Evolutionary conservation across 2,797 vertebrate species (phyloP).

Genomic region (Phoxinus dragarum): DNA sequence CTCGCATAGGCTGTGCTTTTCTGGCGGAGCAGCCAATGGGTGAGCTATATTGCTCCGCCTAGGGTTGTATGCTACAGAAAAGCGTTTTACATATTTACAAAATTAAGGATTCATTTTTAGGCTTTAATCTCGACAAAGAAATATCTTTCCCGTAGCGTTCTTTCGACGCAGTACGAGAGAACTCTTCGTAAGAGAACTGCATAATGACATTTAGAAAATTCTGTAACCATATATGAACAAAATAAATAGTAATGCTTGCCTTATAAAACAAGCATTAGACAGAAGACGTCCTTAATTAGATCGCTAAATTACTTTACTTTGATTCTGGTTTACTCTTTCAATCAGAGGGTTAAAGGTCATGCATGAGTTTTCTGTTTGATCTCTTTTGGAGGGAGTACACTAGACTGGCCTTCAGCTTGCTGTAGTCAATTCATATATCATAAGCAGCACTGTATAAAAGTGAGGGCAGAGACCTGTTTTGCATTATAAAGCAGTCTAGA

Average conservation of each 20-base stretch:
- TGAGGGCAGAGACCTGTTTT: slow-evolving; percentile 5
- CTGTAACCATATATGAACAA: background rate
- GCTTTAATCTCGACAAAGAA: no score
- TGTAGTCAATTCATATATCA: background rate
- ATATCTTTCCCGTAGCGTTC: no score
- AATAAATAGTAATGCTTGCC: background rate
- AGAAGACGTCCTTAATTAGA: background rate
- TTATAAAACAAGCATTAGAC: background rate
- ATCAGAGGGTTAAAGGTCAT: background rate
- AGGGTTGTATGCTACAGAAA: no score
- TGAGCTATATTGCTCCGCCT: no score
- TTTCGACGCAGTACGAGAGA: no score
- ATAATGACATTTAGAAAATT: no score
- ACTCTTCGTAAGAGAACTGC: no score
- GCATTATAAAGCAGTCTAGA: slow-evolving; percentile 36
- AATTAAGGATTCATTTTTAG: no score
- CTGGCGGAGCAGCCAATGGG: no score
- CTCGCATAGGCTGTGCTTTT: no score
- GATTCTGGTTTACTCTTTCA: background rate
- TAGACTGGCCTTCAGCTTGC: background rate
- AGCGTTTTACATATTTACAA: no score
- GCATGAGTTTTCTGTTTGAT: background rate
- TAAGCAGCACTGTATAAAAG: background rate
- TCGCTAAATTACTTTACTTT: background rate
- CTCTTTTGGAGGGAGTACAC: background rate